These are phyloP conservation scores for Microtus richardsoni DNA, from an alignment of 2,113 vertebrate species.

Conservation along the genomic window DNA sequence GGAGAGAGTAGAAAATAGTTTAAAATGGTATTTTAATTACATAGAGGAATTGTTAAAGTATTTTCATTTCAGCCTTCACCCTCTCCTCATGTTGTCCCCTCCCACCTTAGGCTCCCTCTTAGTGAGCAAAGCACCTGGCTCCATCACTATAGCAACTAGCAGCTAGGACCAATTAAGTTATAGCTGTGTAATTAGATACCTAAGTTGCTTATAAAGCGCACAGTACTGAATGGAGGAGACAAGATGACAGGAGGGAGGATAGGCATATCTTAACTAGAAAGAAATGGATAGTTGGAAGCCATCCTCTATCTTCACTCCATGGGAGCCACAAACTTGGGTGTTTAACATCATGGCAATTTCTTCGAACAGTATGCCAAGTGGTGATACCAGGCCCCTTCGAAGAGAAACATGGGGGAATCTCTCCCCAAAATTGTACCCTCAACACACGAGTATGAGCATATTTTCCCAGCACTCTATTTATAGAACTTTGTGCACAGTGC, in stretches of 20 bases:
- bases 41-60: slow-evolving; percentile 31
- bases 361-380: neutral
- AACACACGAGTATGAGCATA: neutral
- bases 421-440: neutral
- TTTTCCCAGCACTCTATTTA: neutral
- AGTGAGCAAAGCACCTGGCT: slow-evolving; percentile 39
- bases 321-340: neutral
- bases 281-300: neutral
- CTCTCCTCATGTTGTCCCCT: neutral
- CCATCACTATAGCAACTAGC: slow-evolving; percentile 60
- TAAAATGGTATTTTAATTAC: slow-evolving; percentile 55
- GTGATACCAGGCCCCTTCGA: neutral
- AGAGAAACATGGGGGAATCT: neutral
- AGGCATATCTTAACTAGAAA: neutral
- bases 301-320: neutral
- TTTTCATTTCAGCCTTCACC: slow-evolving; percentile 14
- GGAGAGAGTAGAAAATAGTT: neutral
- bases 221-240: neutral
- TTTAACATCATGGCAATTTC: neutral
- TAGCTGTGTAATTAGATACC: slow-evolving; percentile 46
- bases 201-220: slow-evolving; percentile 51
- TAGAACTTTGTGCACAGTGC: neutral
- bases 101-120: neutral
- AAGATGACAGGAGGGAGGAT: slow-evolving; percentile 24
- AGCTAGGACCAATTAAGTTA: slow-evolving; percentile 59